Base-by-base conservation (phyloP, 2,797 vertebrate genomes). In the Stomatorhinus walkeri region DNA sequence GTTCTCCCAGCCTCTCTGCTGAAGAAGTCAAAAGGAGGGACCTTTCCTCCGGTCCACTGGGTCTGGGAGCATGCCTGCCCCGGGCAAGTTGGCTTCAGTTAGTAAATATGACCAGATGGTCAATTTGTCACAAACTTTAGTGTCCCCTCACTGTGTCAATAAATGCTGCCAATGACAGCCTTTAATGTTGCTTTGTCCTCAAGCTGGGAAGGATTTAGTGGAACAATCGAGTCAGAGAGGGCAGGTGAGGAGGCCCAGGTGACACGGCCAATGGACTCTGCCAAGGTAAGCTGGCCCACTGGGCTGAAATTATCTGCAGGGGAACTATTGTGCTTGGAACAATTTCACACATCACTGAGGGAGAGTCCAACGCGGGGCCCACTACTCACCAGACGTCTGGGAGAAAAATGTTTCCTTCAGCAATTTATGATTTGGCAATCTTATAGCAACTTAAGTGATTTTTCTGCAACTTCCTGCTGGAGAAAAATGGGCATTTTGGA, bases 261-360 rank as follows among this genome's bases (percentile, higher is more conserved):
- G 32, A 72, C 9, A n/a, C 5, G 1, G 28, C 46, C 40, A n/a
- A 56, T 6, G 43, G 46, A 16, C 14, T 46, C 40, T 43, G 16
- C 16, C 46, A 4, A 52, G 48, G 83, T 28, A 46, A 76, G 59
- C 48, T 72, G 61, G 10, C 59, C 81, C 88, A 88, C 56, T 79
- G 54, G 86, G 76, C 72, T 51, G 54, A 83, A 72, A 88, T 88
- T 56, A 84, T 88, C 81, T 88, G 43, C 64, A 49, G 83, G 83
- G 48, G 46, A 85, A 59, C 88, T 84, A 56, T 88, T 88, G 64
- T 49, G 22, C 32, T 22, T 64, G 61, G 68, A 85, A 86, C 87
- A 90, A 85, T 85, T 84, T 85, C 81, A 88, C 59, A 88, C 87
- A 54, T 83, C 56, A 83, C 22, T 88, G 76, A 86, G 51, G 36